These are phyloP conservation scores for Pygoscelis adeliae DNA, from an alignment of 2,113 vertebrate species.

Conservation along the genomic window DNA sequence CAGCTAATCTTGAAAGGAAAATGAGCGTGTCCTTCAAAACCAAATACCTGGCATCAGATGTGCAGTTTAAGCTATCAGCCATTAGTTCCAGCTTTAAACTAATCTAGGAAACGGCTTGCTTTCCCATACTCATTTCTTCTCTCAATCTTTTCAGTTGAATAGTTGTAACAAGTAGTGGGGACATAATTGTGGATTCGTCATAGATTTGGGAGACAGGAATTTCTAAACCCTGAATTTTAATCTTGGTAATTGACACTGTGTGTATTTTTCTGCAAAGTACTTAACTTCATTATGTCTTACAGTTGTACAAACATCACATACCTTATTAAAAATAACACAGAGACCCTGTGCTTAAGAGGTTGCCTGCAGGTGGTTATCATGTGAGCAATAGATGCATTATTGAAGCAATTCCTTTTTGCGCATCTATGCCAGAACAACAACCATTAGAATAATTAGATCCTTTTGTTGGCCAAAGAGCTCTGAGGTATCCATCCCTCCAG, in stretches of 20 bases:
- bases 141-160: neutral
- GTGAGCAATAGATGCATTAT: neutral
- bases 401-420: constrained; percentile 15
- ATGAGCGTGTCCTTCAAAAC: neutral
- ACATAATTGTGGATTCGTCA: neutral
- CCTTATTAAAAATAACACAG: neutral
- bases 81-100: neutral
- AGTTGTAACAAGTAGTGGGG: neutral
- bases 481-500: neutral
- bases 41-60: neutral
- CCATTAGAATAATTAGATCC: neutral
- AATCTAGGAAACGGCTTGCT: constrained; percentile 16
- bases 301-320: neutral
- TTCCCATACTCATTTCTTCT: neutral
- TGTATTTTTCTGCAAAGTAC: neutral
- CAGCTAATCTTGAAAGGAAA: constrained; percentile 36
- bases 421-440: neutral
- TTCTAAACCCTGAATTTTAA: neutral
- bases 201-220: neutral
- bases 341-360: neutral
- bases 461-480: neutral
- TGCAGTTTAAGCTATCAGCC: neutral
- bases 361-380: neutral
- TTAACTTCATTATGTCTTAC: neutral
- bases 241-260: neutral